Percentiles rank a stretch among this genome's conserved stretches.
These are phyloP conservation scores for Coilia nasus DNA, from an alignment of 2,797 vertebrate species.

Conservation along the genomic window DNA sequence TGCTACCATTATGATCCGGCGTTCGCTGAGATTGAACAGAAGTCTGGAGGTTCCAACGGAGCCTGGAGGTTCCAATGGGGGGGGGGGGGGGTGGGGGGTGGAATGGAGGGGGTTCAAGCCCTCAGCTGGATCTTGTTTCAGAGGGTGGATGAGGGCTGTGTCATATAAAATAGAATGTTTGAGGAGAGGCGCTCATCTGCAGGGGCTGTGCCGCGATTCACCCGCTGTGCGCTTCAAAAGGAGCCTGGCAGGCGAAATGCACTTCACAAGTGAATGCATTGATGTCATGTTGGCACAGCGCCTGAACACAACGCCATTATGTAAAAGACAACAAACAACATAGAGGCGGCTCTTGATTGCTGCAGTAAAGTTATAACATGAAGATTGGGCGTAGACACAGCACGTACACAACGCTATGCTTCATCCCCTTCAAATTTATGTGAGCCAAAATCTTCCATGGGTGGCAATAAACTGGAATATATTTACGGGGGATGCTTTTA, in stretches of 20 bases:
- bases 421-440: neutral
- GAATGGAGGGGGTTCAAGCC: neutral
- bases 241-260: constrained; percentile 10
- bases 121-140: constrained; percentile 4
- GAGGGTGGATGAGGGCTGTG: constrained; percentile 2
- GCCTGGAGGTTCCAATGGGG: neutral
- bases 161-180: neutral
- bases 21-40: neutral
- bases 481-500: constrained; percentile 1
- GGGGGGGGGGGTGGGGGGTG: no score
- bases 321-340: neutral
- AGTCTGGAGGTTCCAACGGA: neutral
- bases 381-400: neutral
- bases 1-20: neutral
- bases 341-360: neutral
- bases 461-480: constrained; percentile 1
- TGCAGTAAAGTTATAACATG: neutral
- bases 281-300: constrained; percentile 30
- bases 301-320: constrained; percentile 25
- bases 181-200: neutral
- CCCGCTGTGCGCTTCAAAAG: constrained; percentile 50
- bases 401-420: neutral
- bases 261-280: constrained; percentile 53
- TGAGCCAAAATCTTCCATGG: neutral
- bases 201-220: constrained; percentile 29